phyloP scores from a whole-genome alignment of 2,113 vertebrate species.

The Otis tarda region DNA sequence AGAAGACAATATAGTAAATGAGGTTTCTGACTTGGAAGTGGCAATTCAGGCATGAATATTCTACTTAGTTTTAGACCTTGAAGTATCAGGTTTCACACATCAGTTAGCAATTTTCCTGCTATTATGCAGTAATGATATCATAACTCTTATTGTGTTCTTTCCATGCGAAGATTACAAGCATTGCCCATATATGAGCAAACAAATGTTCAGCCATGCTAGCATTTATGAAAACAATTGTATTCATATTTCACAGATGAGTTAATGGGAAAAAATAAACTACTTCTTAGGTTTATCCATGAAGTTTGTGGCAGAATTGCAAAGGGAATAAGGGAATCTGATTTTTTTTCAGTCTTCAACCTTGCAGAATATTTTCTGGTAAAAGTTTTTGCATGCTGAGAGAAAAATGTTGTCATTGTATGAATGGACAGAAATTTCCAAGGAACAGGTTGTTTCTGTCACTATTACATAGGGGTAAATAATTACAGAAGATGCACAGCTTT shows the following conservation, averaged over 20 bases:
- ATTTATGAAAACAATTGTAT: neutral
- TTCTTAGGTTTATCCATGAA: neutral
- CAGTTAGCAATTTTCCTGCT: neutral
- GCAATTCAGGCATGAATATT: neutral
- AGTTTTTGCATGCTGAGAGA: neutral
- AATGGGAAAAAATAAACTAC: neutral
- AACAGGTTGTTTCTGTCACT: neutral
- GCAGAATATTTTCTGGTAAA: neutral
- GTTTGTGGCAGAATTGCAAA: neutral
- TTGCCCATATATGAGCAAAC: neutral
- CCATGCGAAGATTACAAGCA: neutral
- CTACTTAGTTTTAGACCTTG: neutral
- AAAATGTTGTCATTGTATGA: neutral
- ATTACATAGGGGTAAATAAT: neutral
- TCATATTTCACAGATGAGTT: neutral
- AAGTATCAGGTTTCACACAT: neutral
- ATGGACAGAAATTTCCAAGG: neutral
- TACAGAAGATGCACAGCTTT: neutral
- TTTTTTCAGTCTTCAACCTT: neutral
- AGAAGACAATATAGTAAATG: neutral
- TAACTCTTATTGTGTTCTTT: neutral
- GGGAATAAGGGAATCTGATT: neutral
- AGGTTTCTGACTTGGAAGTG: neutral
- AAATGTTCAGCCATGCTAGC: neutral
- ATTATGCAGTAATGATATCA: neutral